These are phyloP conservation scores for Acanthopagrus latus DNA, from an alignment of 2,797 vertebrate species.

Conservation along the genomic window DNA sequence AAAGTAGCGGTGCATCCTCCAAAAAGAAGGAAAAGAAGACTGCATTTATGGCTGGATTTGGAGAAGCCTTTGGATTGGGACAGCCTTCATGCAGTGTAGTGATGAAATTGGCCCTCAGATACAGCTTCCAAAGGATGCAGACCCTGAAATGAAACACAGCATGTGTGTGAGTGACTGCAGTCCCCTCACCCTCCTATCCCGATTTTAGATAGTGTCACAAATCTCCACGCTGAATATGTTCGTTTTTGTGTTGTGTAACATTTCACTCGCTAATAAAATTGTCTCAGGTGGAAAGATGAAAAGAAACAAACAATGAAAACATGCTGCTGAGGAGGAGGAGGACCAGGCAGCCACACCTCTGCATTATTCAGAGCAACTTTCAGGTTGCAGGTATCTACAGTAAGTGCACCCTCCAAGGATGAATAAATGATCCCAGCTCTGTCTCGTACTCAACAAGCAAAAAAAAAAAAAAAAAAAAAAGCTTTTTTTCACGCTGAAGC, in stretches of 20 bases:
- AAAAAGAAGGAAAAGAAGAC: too few relatives aligned
- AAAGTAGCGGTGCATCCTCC: too few relatives aligned
- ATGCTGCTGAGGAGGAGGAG: slow-evolving; percentile 28
- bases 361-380: slow-evolving; percentile 70
- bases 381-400: slow-evolving; percentile 48
- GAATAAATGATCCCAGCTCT: slow-evolving; percentile 68
- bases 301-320: slow-evolving; percentile 1
- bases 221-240: background rate
- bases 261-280: slow-evolving; percentile 16
- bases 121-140: too few relatives aligned
- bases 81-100: too few relatives aligned
- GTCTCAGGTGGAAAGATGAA: slow-evolving; percentile 20
- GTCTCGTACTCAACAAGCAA: slow-evolving; percentile 28
- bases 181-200: background rate
- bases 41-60: too few relatives aligned
- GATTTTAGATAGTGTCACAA: slow-evolving; percentile 1
- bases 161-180: background rate
- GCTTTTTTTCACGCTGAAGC: slow-evolving; percentile 21
- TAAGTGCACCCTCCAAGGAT: slow-evolving; percentile 56
- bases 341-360: slow-evolving; percentile 38
- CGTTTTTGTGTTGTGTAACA: background rate
- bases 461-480: slow-evolving; percentile 23
- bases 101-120: too few relatives aligned
- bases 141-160: too few relatives aligned
- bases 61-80: too few relatives aligned